phyloP scores from a whole-genome alignment of 2,113 vertebrate genomes.

The Odontesthes bonariensis region DNA sequence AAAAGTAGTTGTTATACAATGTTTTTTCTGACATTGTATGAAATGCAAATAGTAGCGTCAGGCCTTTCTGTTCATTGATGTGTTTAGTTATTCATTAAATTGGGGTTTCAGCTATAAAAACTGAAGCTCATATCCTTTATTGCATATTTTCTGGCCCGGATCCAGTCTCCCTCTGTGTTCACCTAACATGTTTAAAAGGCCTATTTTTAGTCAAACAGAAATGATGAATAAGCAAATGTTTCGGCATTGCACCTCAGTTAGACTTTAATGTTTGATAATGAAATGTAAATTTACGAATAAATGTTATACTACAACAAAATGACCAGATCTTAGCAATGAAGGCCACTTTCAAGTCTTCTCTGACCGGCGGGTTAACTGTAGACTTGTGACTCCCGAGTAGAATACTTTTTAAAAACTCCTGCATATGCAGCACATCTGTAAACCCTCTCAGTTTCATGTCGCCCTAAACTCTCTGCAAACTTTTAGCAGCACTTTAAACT shows the following conservation, averaged over 20 bases:
- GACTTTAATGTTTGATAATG: not conserved
- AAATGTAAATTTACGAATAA: not conserved
- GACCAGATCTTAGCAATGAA: not conserved
- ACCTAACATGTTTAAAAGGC: no score
- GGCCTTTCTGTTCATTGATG: not conserved
- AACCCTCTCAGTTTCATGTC: not conserved
- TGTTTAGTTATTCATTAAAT: not conserved
- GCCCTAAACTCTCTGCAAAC: not conserved
- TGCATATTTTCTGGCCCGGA: no score
- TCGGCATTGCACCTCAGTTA: not conserved
- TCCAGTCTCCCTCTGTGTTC: no score
- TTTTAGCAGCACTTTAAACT: constrained; percentile 13
- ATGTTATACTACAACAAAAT: not conserved
- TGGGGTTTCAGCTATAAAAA: not conserved
- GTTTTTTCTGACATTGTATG: not conserved
- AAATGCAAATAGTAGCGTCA: not conserved
- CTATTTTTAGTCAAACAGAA: no score
- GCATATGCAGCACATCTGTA: not conserved
- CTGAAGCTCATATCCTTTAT: no score
- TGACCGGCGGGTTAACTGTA: not conserved
- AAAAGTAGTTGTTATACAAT: not conserved
- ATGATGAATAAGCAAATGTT: not conserved
- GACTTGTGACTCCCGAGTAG: no score
- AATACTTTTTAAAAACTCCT: not conserved
- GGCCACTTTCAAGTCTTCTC: not conserved